Percentiles rank a stretch among this genome's conserved stretches.
Evolutionary conservation across 2,113 vertebrate genomes (phyloP).

Genomic region (Heptranchias perlo): DNA sequence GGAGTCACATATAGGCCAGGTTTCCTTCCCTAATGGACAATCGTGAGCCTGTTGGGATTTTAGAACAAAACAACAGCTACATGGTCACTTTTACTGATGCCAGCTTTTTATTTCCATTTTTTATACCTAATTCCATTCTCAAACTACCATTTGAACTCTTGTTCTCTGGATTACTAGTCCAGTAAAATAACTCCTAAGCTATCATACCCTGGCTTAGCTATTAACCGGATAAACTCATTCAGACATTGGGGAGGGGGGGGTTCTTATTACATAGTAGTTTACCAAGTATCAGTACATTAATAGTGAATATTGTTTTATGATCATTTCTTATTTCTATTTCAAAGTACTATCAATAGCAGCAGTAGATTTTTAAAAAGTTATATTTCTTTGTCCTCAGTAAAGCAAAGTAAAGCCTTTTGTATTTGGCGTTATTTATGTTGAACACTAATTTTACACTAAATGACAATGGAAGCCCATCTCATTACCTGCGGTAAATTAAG

Average conservation of each 20-base stretch:
- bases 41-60: neutral
- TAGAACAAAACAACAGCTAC: neutral
- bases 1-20: too few species aligned
- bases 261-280: too few species aligned
- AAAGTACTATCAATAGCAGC: neutral
- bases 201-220: too few species aligned
- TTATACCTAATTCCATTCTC: neutral
- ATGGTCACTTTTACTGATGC: neutral
- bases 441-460: neutral
- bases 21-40: neutral
- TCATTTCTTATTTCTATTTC: neutral
- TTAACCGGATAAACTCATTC: too few species aligned
- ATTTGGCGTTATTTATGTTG: neutral
- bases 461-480: neutral
- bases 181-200: too few species aligned
- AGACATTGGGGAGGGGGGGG: too few species aligned
- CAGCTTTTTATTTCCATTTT: too few species aligned
- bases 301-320: neutral
- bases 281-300: neutral
- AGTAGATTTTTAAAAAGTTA: neutral
- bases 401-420: neutral
- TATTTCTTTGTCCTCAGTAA: neutral
- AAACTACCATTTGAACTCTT: neutral
- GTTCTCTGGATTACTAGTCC: neutral
- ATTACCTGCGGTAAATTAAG: neutral